phyloP scores from a whole-genome alignment of 2,797 vertebrate genomes.

The Darevskia mixta region DNA sequence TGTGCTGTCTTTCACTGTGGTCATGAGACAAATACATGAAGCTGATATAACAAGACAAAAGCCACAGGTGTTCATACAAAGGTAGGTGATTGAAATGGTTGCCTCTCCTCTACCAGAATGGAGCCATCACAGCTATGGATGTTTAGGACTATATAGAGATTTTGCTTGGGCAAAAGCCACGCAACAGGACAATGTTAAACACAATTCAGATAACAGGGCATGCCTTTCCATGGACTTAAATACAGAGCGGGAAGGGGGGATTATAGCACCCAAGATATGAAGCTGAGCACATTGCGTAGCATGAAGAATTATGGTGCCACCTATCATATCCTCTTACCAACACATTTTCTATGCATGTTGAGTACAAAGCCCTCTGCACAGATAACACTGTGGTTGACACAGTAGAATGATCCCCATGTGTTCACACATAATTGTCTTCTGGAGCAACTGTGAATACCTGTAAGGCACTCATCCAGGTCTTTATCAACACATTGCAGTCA shows the following conservation, averaged over 20 bases:
- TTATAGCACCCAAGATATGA: slow-evolving; percentile 57
- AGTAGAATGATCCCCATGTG: slow-evolving; percentile 83
- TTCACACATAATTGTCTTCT: slow-evolving; percentile 81
- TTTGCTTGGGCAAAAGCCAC: slow-evolving; percentile 52
- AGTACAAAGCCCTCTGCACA: slow-evolving; percentile 83
- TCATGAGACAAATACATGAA: not conserved
- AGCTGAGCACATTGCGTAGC: slow-evolving; percentile 38
- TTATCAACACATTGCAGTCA: slow-evolving; percentile 60
- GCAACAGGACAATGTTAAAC: slow-evolving; percentile 45
- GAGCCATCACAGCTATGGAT: not conserved
- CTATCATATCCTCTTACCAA: slow-evolving; percentile 80
- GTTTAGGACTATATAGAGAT: not conserved
- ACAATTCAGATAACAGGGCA: slow-evolving; percentile 48
- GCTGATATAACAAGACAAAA: not conserved
- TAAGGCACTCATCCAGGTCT: slow-evolving; percentile 83
- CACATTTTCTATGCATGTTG: slow-evolving; percentile 79
- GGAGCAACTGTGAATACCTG: slow-evolving; percentile 78
- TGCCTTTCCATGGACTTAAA: slow-evolving; percentile 55
- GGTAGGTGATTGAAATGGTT: not conserved
- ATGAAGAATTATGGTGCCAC: slow-evolving; percentile 55
- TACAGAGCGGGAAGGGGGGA: slow-evolving; percentile 49
- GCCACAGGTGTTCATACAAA: not conserved
- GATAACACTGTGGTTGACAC: slow-evolving; percentile 80
- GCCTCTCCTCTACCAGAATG: not conserved
- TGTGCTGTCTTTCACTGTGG: accelerated